Base-by-base conservation (phyloP, 2,113 vertebrate genomes). In the Fulica atra region DNA sequence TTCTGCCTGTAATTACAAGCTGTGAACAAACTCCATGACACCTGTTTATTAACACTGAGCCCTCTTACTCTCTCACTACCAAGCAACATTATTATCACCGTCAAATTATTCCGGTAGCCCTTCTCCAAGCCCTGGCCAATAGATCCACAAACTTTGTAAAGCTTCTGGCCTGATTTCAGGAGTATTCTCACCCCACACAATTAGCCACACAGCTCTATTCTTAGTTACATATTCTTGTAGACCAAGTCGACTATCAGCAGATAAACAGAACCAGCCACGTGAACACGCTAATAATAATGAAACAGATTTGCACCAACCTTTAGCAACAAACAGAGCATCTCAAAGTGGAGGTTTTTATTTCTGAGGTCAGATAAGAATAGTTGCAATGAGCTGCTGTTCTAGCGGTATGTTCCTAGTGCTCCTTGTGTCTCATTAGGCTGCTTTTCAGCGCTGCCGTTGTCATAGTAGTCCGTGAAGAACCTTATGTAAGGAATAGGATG, bases 381-480 rank as follows among this genome's bases (percentile, higher is more conserved):
- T 40, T 69, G 80, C 12, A 36, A 86, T 5, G 61, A 93, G 91
- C 48, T 53, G 65, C 81, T 69, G 86, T 44, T 81, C 61, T n/a
- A 56, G 65, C 0, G 1, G 61, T 14, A 9, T 42, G 81, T 70
- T 94, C 87, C 73, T 73, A 26, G 54, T 6, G 63, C 87, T 94
- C 84, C 86, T 78, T 35, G 57, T 72, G 61, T 63, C 93, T 95
- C 81, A 57, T 85, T 72, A 80, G 7, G 2, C 54, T 12, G 40
- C 65, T 89, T 80, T 65, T 89, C 95, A 65, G 70, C 4, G 18
- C 90, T 86, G 92, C 94, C 68, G 85, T 95, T 97, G 96, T 97
- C 96, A 96, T 42, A 96, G 96, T 35, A 93, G 93, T 95, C 87
- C 80, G 28, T 33, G 74, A 91, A 96, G 89, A 95, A 89, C 81